These are phyloP conservation scores for Macrotis lagotis DNA, from an alignment of 2,113 vertebrate species.

Conservation along the genomic window DNA sequence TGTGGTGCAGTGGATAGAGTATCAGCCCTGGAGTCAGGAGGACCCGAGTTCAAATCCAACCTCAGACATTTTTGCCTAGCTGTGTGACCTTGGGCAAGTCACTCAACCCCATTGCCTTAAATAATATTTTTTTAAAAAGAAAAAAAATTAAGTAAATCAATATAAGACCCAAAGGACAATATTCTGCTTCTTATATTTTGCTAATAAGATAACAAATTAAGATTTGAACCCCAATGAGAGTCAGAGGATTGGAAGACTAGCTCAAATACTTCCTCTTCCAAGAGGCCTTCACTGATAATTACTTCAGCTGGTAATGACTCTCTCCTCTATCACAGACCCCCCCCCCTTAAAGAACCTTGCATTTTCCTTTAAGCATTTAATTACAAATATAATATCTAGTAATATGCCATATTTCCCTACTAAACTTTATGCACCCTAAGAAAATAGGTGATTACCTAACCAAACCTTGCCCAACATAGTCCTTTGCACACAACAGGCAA, in stretches of 20 bases:
- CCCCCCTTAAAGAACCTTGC: not conserved
- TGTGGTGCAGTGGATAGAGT: too few relatives aligned
- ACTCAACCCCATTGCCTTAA: too few relatives aligned
- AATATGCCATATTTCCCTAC: not conserved
- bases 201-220: not conserved
- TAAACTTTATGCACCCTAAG: not conserved
- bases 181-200: not conserved
- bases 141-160: not conserved
- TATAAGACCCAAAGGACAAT: too few relatives aligned
- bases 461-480: not conserved
- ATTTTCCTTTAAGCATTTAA: not conserved
- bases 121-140: too few relatives aligned
- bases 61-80: too few relatives aligned
- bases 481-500: not conserved
- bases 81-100: too few relatives aligned
- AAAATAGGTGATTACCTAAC: not conserved
- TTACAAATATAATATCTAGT: not conserved
- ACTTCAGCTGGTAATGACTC: not conserved
- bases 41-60: too few relatives aligned
- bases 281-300: not conserved
- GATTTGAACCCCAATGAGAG: not conserved
- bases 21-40: too few relatives aligned
- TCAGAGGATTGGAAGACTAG: not conserved
- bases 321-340: not conserved
- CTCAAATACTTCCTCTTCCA: not conserved